Evolutionary conservation across 1,140 invertebrate genomes (phyloP), one percentile per base, ranked within the genome.

Genomic region (Nephila pilipes): DNA sequence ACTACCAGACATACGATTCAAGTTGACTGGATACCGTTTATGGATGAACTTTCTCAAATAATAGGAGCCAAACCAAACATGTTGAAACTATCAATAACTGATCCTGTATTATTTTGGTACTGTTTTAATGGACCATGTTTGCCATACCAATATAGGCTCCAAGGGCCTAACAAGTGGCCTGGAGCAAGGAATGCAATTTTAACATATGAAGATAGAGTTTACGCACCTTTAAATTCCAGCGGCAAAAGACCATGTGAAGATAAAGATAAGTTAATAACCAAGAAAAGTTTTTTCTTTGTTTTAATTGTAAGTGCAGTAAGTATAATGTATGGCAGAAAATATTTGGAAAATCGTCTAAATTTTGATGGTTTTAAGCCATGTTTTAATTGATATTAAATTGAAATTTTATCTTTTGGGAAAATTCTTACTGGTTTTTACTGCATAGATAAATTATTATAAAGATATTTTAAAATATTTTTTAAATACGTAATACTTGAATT

Each of bases 91-190:
- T 93, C 95, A 25, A 36, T 95, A 16, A 94, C 46, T n/a, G 95
- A 96, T 93, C 95, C 95, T 1, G 83, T 54, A 29, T 94, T 96
- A 25, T 95, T 95, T 1, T 91, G 94, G 36, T 94, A 92, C 18
- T 94, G 95, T 22, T 94, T 95, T 8, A 95, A 96, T 94, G 96
- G 96, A 18, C 95, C 96, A 3, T 95, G 95, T 93, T 94, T 95
- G 0, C 95, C 96, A 0, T 96, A 96, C 93, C 96, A 96, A 90
- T 96, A 96, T 94, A 94, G 96, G 54, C 94, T 96, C 22, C 93
- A 89, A 32, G 96, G 96, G 6, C 96, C 96, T 4, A 94, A 95
- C 36, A 85, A 94, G 16, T 96, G 96, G 96, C 22, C 93, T 1
- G 96, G 95, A 14, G 96, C 96, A 5, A 94, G 95, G 93, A 93